A percentile compares a stretch with the other conserved stretches of the same genome.
phyloP scores from a whole-genome alignment of 2,797 vertebrate species.

The Channa striata region DNA sequence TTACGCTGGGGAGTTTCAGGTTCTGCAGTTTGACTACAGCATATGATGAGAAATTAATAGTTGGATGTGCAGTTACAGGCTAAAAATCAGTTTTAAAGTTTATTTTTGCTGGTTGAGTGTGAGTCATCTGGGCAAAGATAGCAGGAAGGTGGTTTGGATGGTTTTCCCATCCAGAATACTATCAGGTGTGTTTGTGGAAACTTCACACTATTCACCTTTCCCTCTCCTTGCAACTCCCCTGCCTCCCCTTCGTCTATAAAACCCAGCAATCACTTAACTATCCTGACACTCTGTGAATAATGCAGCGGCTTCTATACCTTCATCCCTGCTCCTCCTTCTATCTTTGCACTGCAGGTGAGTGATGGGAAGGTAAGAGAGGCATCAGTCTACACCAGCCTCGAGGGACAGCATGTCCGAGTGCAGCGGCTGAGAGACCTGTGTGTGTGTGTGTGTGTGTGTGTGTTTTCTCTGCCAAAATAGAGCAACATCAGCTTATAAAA shows the following conservation, averaged over 20 bases:
- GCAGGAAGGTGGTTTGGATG: too few species aligned
- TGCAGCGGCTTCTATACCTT: slow-evolving; percentile 71
- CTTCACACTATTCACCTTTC: slow-evolving; percentile 67
- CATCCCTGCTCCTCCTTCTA: slow-evolving; percentile 59
- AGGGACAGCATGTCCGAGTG: slow-evolving; percentile 62
- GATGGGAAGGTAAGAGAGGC: slow-evolving; percentile 61
- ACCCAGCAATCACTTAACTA: slow-evolving; percentile 65
- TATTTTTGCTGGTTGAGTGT: too few species aligned
- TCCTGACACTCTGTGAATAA: slow-evolving; percentile 80
- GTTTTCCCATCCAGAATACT: too few species aligned
- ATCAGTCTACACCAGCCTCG: slow-evolving; percentile 66
- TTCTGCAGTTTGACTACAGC: too few species aligned
- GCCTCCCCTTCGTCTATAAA: slow-evolving; percentile 52
- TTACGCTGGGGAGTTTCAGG: too few species aligned
- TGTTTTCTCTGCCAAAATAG: slow-evolving; percentile 58
- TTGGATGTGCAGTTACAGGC: too few species aligned
- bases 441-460: slow-evolving; percentile 8
- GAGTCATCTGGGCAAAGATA: too few species aligned
- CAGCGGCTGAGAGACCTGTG: slow-evolving; percentile 40
- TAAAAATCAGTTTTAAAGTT: too few species aligned
- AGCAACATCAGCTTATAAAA: slow-evolving; percentile 66
- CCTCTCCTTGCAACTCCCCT: slow-evolving; percentile 64
- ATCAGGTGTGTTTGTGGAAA: slow-evolving; percentile 59
- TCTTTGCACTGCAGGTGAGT: slow-evolving; percentile 68
- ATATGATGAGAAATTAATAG: too few species aligned